Evolutionary conservation across 2,888 invertebrate species (phyloP).

Genomic region (Ferdinandea cuprea): DNA sequence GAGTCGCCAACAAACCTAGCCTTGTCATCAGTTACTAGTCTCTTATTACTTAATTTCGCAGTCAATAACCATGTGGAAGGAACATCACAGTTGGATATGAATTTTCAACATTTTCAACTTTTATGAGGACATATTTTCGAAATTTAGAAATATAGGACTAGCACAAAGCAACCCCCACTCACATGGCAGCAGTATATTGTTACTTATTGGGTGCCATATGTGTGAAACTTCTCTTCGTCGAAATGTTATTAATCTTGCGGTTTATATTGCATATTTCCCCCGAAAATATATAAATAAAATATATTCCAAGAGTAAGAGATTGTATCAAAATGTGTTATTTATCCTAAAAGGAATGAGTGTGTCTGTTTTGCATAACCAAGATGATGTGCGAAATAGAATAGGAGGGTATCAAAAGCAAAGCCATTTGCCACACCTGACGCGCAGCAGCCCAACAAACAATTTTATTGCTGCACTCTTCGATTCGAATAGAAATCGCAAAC

Average conservation of each 20-base stretch:
- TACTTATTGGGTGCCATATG: conserved; percentile 45
- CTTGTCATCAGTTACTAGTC: no score
- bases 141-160: no score
- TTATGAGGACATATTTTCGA: no score
- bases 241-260: conserved; percentile 62
- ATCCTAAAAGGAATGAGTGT: conserved; percentile 20
- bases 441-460: conserved; percentile 57
- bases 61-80: no score
- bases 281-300: no score
- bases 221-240: conserved; percentile 3
- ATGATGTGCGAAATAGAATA: conserved; percentile 72
- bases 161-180: no score
- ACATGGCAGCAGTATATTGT: no score
- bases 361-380: conserved; percentile 64
- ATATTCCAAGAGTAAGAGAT: conserved; percentile 55
- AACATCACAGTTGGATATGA: no score
- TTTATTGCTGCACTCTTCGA: conserved; percentile 66
- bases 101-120: no score
- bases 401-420: conserved; percentile 62
- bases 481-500: conserved; percentile 68
- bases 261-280: conserved; percentile 45
- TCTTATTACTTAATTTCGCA: no score
- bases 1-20: no score
- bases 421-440: conserved; percentile 71
- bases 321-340: conserved; percentile 62